A percentile compares a stretch with the other conserved stretches of the same genome.
Conservation (phyloP, 2,797 vertebrate species). For the Pseudopleuronectes americanus region DNA sequence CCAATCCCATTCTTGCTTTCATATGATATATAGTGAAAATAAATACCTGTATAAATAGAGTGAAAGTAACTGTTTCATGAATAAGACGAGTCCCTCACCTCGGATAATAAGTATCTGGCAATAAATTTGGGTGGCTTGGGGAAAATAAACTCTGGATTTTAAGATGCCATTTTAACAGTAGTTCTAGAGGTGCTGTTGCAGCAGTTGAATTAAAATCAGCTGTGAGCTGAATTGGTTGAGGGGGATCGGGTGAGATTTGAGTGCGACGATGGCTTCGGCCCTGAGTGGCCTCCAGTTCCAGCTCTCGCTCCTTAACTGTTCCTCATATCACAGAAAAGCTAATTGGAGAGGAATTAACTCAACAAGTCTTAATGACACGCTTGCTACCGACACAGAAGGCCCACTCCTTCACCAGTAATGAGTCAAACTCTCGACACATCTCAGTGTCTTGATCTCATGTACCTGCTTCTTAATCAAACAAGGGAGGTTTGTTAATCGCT, state of each 20-base stretch:
- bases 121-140: not conserved
- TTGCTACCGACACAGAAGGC: constrained; percentile 63
- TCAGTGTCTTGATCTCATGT: constrained; percentile 52
- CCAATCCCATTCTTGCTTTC: too few species aligned
- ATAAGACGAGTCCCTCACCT: not conserved
- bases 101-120: not conserved
- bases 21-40: too few species aligned
- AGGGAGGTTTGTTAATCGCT: constrained; percentile 20
- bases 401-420: constrained; percentile 58
- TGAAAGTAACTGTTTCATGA: not conserved
- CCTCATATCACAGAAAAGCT: constrained; percentile 69
- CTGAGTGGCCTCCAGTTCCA: constrained; percentile 54
- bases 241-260: constrained; percentile 46
- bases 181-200: not conserved
- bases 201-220: constrained; percentile 16
- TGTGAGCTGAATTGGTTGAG: constrained; percentile 19
- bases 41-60: too few species aligned
- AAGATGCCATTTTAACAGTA: not conserved
- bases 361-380: constrained; percentile 73
- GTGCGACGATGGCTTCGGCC: constrained; percentile 25
- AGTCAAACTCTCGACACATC: constrained; percentile 59
- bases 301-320: constrained; percentile 62
- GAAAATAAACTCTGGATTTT: not conserved
- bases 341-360: constrained; percentile 78
- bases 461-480: constrained; percentile 42